Conservation (phyloP, 2,113 vertebrate species). For the Stigmatopora nigra region DNA sequence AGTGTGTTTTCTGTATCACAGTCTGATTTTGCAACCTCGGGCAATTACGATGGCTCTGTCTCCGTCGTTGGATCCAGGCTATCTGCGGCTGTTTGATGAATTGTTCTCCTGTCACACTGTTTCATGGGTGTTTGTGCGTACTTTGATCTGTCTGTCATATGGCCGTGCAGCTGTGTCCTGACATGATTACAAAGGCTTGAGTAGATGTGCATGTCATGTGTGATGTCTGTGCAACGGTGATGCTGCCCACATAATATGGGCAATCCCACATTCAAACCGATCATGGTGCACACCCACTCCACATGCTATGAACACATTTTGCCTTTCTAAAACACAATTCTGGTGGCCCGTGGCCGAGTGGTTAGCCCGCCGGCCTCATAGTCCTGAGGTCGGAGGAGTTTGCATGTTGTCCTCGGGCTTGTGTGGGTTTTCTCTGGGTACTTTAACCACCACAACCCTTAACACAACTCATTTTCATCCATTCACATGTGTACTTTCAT, state of each 20-base stretch:
- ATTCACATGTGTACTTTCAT: too few species aligned
- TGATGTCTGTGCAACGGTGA: conserved; percentile 11
- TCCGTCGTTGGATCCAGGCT: neutral
- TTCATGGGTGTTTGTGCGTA: conserved; percentile 20
- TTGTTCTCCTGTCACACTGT: conserved; percentile 28
- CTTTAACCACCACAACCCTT: too few species aligned
- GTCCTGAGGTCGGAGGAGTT: too few species aligned
- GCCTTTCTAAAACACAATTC: too few species aligned
- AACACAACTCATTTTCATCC: too few species aligned
- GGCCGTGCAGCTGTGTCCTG: conserved; percentile 51
- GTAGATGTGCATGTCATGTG: conserved; percentile 51
- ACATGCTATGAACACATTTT: neutral
- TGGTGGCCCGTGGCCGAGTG: too few species aligned
- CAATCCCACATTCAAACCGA: conserved; percentile 10
- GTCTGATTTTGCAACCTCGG: too few species aligned
- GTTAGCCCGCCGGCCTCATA: too few species aligned
- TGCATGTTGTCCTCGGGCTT: too few species aligned
- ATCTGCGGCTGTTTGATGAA: conserved; percentile 30
- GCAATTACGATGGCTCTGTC: neutral
- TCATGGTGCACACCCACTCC: neutral
- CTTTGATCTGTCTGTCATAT: conserved; percentile 53
- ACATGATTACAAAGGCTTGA: conserved; percentile 52
- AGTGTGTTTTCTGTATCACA: neutral
- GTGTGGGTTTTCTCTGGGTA: too few species aligned
- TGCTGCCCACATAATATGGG: conserved; percentile 13